phyloP scores from a whole-genome alignment of 2,888 invertebrate species.

The Strigamia maritima region DNA sequence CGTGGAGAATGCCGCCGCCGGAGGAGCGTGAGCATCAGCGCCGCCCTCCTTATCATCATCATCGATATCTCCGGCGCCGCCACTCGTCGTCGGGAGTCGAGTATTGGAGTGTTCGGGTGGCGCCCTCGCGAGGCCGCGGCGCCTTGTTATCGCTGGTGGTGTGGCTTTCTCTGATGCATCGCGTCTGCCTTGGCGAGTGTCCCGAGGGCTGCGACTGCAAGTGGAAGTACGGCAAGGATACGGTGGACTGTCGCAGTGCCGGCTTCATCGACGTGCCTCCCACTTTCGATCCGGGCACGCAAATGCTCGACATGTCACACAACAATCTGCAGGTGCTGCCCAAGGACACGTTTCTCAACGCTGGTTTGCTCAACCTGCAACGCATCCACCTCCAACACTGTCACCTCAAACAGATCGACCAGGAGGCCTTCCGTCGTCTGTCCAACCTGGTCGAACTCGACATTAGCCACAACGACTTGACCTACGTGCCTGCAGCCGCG shows the following conservation, averaged over 20 bases:
- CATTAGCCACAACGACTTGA: conserved; percentile 45
- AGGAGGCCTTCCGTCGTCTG: conserved; percentile 46
- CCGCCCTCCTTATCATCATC: conserved; percentile 15
- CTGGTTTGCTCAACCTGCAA: conserved; percentile 46
- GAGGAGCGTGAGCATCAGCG: conserved; percentile 18
- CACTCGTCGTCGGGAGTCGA: conserved; percentile 12
- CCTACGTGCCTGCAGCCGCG: conserved; percentile 45
- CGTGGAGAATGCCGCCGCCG: conserved; percentile 22
- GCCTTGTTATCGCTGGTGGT: conserved; percentile 20
- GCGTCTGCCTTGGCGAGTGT: conserved; percentile 54
- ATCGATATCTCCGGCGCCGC: conserved; percentile 18
- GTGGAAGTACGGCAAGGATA: conserved; percentile 84
- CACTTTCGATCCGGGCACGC: conserved; percentile 44
- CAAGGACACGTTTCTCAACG: conserved; percentile 46
- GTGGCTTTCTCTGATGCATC: conserved; percentile 22
- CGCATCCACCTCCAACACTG: conserved; percentile 46
- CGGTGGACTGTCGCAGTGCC: conserved; percentile 81
- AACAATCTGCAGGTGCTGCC: conserved; percentile 46
- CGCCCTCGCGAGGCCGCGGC: conserved; percentile 7
- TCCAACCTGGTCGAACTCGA: conserved; percentile 47
- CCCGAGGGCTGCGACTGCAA: conserved; percentile 80
- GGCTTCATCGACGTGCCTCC: conserved; percentile 74
- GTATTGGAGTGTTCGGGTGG: not conserved
- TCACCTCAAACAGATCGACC: conserved; percentile 45
- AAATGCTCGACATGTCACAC: conserved; percentile 46